Conservation (phyloP, 2,888 invertebrate genomes). For the Apoda limacodes region DNA sequence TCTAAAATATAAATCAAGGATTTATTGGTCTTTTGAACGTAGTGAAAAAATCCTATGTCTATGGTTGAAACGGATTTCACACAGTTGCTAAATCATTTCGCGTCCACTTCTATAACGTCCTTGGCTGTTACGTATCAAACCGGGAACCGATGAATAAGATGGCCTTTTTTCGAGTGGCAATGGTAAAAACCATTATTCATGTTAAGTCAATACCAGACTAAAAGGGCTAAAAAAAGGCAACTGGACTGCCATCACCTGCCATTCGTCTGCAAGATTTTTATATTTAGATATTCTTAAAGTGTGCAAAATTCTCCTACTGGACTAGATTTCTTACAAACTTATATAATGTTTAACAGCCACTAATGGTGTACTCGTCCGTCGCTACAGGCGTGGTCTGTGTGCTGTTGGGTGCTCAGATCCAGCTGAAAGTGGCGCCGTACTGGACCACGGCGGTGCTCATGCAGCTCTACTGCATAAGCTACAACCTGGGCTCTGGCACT, state of each 20-base stretch:
- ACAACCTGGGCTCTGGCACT: conserved; percentile 16
- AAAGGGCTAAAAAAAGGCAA: too few species aligned
- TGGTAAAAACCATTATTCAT: too few species aligned
- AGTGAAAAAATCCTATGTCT: too few species aligned
- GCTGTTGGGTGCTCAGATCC: conserved; percentile 23
- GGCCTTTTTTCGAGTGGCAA: too few species aligned
- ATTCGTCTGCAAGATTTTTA: not conserved
- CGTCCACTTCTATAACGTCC: too few species aligned
- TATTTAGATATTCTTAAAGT: not conserved
- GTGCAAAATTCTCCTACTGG: not conserved
- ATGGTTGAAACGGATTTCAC: too few species aligned
- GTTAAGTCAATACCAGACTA: too few species aligned
- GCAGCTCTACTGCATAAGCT: conserved; percentile 17
- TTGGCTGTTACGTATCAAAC: too few species aligned
- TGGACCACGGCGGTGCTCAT: conserved; percentile 23
- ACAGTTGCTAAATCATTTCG: too few species aligned
- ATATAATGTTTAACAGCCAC: conserved; percentile 21
- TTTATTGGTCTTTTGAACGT: too few species aligned
- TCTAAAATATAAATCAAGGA: too few species aligned
- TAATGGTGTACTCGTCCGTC: conserved; percentile 25
- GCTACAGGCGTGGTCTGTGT: conserved; percentile 20
- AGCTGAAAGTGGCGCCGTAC: conserved; percentile 22
- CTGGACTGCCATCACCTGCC: not conserved
- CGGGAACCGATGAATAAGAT: too few species aligned
- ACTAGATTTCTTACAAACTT: conserved; percentile 18